These are phyloP conservation scores for Parauchenoglanis ngamensis DNA, from an alignment of 2,797 vertebrate genomes.

Conservation along the genomic window DNA sequence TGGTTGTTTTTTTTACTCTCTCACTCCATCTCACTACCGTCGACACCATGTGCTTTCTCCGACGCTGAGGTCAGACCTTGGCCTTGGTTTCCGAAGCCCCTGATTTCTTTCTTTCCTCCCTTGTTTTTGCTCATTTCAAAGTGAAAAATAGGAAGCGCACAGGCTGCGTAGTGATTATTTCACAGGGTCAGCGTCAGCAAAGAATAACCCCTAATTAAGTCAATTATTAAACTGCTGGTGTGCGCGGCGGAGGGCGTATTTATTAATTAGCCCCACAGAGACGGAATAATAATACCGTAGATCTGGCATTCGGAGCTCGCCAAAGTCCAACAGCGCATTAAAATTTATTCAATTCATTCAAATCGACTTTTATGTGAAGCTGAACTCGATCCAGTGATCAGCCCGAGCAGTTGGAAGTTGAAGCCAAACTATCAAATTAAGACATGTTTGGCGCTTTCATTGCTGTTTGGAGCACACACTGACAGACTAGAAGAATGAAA, in stretches of 20 bases:
- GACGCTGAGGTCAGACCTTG: neutral
- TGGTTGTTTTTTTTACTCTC: neutral
- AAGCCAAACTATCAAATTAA: neutral
- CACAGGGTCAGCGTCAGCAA: slow-evolving; percentile 62
- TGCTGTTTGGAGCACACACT: neutral
- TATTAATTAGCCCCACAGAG: slow-evolving; percentile 75
- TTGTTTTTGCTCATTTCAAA: neutral
- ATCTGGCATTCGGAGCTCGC: slow-evolving; percentile 59
- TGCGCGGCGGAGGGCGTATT: slow-evolving; percentile 65
- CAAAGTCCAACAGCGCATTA: slow-evolving; percentile 58
- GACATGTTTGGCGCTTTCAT: neutral
- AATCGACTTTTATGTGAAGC: neutral
- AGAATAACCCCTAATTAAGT: slow-evolving; percentile 74
- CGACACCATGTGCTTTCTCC: neutral
- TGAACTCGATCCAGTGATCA: neutral
- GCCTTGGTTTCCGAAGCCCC: neutral
- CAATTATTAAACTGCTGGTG: slow-evolving; percentile 62
- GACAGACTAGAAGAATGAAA: neutral
- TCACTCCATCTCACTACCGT: neutral
- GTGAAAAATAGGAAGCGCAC: neutral
- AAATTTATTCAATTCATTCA: neutral
- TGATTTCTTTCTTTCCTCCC: neutral
- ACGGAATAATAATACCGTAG: slow-evolving; percentile 66
- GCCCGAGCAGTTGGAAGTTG: neutral
- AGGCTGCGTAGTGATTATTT: slow-evolving; percentile 45